Base-by-base conservation (phyloP, 2,888 invertebrate genomes). In the Charanyca ferruginea region DNA sequence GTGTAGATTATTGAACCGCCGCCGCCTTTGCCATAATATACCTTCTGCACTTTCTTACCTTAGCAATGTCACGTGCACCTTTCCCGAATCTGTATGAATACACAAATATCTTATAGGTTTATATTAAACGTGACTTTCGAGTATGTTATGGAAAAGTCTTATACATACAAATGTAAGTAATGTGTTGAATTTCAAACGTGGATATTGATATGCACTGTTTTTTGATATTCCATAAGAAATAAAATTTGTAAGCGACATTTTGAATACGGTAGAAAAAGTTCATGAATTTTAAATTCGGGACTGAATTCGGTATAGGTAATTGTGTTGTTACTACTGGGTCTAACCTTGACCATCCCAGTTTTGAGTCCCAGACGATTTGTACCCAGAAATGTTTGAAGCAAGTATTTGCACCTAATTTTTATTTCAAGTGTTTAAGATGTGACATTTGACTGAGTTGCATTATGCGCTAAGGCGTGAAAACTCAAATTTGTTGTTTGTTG, bases 51-150 rank as follows among this genome's bases (percentile, higher is more conserved):
- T 13, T 49, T 23, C 11, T 28, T 45, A 1, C 0, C 0, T 0
- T 0, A 8, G 2, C 3, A 25, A 1, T 2, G n/a, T 47, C 78
- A 72, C 64, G 73, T 78, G 66, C 32, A 11, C 44, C 52, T 73
- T 64, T 64, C 79, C 32, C 44, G 22, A 65, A 78, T 65, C 23
- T 35, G 53, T 48, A 2, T 45, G 38, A 54, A 64, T 48, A 63
- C 53, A 73, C n/a, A 72, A 41, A 58, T 54, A 48, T 49, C 32
- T 28, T 9, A n/a, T 8, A n/a, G n/a, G n/a, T n/a, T n/a, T n/a
- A n/a, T n/a, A n/a, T n/a, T 41, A 45, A 65, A 79, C 74, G 66
- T 79, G 79, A 78, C 45, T 45, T 65, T 73, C 66, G 1, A 49
- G 9, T 0, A 41, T 23, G 23, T 28, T 11, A 42, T 28, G 49